phyloP scores from a whole-genome alignment of 2,797 vertebrate genomes.

The Anisognathus igniventris region DNA sequence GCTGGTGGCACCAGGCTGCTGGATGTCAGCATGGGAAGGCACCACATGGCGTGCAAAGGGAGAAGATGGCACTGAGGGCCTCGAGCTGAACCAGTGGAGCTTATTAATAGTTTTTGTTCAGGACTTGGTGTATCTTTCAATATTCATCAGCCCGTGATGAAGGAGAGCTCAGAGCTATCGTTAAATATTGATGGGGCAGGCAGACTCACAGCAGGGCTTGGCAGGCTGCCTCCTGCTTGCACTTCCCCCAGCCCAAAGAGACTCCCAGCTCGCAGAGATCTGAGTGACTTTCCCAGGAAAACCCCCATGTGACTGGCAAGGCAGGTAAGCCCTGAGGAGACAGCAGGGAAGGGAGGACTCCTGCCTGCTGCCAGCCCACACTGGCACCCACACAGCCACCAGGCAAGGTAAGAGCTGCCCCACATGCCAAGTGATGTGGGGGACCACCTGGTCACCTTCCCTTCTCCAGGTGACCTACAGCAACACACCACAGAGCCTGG shows the following conservation, averaged over 20 bases:
- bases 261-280: background rate
- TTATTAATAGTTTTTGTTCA: slow-evolving; percentile 65
- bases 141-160: slow-evolving; percentile 53
- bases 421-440: too few relatives aligned
- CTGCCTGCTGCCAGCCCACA: rapidly evolving
- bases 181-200: slow-evolving; percentile 67
- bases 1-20: background rate
- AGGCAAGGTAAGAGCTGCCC: background rate
- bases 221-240: slow-evolving; percentile 31
- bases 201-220: slow-evolving; percentile 12
- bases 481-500: background rate
- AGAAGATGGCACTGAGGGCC: background rate
- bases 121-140: slow-evolving; percentile 61
- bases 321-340: background rate
- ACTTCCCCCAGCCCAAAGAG: rapidly evolving
- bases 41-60: rapidly evolving
- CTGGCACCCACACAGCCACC: background rate
- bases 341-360: background rate
- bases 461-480: background rate
- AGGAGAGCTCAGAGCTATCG: slow-evolving; percentile 48
- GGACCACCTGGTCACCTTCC: background rate
- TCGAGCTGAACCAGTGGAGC: background rate
- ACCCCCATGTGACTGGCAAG: background rate
- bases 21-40: background rate
- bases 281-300: background rate